Base-by-base conservation (phyloP, 2,888 invertebrate genomes). In the Adineta ricciae region DNA sequence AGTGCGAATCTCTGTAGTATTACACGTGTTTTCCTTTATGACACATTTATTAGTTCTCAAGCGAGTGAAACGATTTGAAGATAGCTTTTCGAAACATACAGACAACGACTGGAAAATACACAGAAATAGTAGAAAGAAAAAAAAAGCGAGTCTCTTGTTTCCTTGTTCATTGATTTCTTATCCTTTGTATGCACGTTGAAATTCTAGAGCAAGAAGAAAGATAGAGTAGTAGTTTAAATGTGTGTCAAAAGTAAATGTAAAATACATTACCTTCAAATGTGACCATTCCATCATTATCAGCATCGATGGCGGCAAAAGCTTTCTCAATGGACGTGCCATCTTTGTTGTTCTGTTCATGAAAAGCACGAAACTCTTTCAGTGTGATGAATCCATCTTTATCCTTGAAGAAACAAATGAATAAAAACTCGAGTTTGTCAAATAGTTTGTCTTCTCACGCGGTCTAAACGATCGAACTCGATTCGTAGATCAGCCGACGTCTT, bases 381-480 rank as follows among this genome's bases (percentile, higher is more conserved):
- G 78, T 78, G 9, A 78, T 78, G 41, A 16, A 78, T 2, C 78
- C 78, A 78, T 78, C 78, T 78, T 78, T 78, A 78, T 78, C 78
- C 78, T 78, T 41, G 9, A 78, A 3, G 24, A 78, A 24, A 41
- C 24, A 32, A 14, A 64, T 64, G 4, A 19, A 64, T 14, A 16
- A 16, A 64, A 5, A 16, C 32, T 19, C 19, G 19, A 64, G 1
- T 64, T 64, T 64, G 5, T 32, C 4, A 14, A n/a, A n/a, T n/a
- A n/a, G n/a, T n/a, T n/a, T n/a, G n/a, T 19, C 0, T 27, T 64
- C 64, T 64, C 32, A 64, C 64, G 32, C 5, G 32, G 19, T 64
- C 64, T 32, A 64, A 64, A 64, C 64, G 64, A 64, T 64, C 32
- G 9, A 64, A 64, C 32, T 64, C 64, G 19, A 32, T 19, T 27